Conservation (phyloP, 1,140 invertebrate genomes). For the Plutomurus gul region DNA sequence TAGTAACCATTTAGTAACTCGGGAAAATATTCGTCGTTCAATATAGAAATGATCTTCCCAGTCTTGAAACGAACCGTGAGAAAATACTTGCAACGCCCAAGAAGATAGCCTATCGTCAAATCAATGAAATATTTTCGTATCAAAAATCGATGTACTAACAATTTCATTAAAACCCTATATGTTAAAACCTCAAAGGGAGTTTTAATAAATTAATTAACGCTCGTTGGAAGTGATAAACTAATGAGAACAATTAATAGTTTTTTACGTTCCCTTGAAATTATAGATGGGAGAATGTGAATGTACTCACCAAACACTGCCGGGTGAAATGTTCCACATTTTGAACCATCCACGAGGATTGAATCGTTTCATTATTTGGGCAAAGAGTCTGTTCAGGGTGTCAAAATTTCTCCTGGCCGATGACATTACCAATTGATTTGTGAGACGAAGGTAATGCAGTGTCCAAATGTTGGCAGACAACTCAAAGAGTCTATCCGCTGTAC, state of each 20-base stretch:
- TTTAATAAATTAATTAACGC: too few species aligned
- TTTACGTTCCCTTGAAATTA: too few species aligned
- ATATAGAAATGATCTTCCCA: slow-evolving; percentile 63
- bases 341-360: slow-evolving; percentile 59
- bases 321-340: slow-evolving; percentile 59
- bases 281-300: too few species aligned
- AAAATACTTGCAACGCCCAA: slow-evolving; percentile 59
- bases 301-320: slow-evolving; percentile 61
- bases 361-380: slow-evolving; percentile 59
- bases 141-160: too few species aligned
- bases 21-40: slow-evolving; percentile 58
- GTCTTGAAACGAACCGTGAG: slow-evolving; percentile 61
- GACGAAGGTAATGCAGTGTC: slow-evolving; percentile 65
- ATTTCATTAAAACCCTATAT: too few species aligned
- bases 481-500: slow-evolving; percentile 63
- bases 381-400: slow-evolving; percentile 60
- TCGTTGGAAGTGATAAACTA: too few species aligned
- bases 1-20: slow-evolving; percentile 59
- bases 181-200: too few species aligned
- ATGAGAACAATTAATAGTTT: too few species aligned
- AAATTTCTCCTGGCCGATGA: slow-evolving; percentile 56
- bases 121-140: background rate
- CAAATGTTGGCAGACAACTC: slow-evolving; percentile 67
- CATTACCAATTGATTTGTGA: slow-evolving; percentile 63
- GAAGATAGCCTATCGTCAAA: slow-evolving; percentile 59